Evolutionary conservation across 2,113 vertebrate species (phyloP), one percentile per base, ranked within the genome.

Genomic region (Aspidoscelis tigris): DNA sequence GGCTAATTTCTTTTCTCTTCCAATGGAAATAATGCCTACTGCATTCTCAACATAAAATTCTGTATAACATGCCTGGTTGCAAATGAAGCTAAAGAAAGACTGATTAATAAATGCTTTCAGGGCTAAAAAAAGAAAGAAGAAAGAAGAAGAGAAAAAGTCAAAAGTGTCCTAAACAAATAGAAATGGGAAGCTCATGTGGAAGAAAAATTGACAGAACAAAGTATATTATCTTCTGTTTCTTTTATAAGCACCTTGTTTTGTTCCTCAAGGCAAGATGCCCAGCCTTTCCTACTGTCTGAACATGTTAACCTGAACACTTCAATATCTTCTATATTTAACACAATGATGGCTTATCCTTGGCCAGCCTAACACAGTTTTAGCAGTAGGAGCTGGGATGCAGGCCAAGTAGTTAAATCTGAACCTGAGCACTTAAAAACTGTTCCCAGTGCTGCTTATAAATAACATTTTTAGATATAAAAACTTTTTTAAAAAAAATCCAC

Each of bases 361-460:
- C 66, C 20, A 89, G 76, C 78, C 74, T 78, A 81, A 91, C 88
- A 91, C 33, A 88, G 68, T 33, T 81, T 88, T 41, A 82, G 78
- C 73, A 88, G 50, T n/a, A 88, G 70, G 85, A 84, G 73, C 24
- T 92, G 84, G 90, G 84, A 91, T 82, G 61, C 5, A 12, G 87
- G 92, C 92, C 92, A 93, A 93, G 88, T 68, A 91, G 86, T 87
- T 87, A 79, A 91, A 83, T 84, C 81, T 90, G 88, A 93, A 90
- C 80, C 72, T 69, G 77, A 82, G 81, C 86, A 89, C 81, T 85
- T 90, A 88, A 90, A 79, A 94, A 80, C 21, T 12, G 71, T 86
- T 86, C 86, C 88, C 91, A 75, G 50, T 85, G 76, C 88, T 89
- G 90, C 82, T 89, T 76, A 76, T 76, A 83, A 90, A 90, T 81